Evolutionary conservation across 2,113 vertebrate genomes (phyloP), one percentile per base, ranked within the genome.

Genomic region (Coracopsis vasa): DNA sequence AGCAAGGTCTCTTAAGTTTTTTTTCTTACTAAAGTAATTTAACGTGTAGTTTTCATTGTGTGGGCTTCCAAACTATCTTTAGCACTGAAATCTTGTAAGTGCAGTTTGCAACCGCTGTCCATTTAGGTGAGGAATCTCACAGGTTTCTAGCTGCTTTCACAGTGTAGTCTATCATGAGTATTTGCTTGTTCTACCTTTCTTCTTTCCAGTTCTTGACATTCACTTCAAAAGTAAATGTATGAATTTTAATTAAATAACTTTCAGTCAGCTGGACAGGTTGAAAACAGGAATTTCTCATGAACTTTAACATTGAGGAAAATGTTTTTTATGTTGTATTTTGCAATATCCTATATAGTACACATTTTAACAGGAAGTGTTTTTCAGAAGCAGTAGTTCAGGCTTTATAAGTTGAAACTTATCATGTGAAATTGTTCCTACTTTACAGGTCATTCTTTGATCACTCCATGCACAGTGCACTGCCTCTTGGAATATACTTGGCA

Each of bases 381-480:
- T 92, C 64, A 60, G n/a, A 89, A 79, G 64, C 16, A 15, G 12
- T 69, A 74, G 71, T 83, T 70, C 10, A 41, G 60, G 50, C 31
- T 88, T 96, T 75, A 10, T 88, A 60, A 73, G 81, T 92, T 1
- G 0, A 53, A 90, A 83, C 23, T 67, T 70, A 67, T 1, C 1
- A 1, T 58, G 16, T 80, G 67, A 64, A 29, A 4, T 75, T 95
- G 25, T 16, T 96, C 37, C 92, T 80, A 16, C 78, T 35, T 97
- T 98, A 24, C 96, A 99, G 99, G 98, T 99, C 99, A 86, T 99
- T 99, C 98, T 99, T 99, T 96, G 99, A 99, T 98, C 99, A 99
- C 97, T 99, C 99, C 96, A 99, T 99, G 99, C 99, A 99, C 97
- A 99, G 99, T 87, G 99, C 99, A 80, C 98, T 99, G 92, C 99